These are phyloP conservation scores for Coenobita brevimanus DNA, from an alignment of 1,140 invertebrate genomes.

Conservation along the genomic window DNA sequence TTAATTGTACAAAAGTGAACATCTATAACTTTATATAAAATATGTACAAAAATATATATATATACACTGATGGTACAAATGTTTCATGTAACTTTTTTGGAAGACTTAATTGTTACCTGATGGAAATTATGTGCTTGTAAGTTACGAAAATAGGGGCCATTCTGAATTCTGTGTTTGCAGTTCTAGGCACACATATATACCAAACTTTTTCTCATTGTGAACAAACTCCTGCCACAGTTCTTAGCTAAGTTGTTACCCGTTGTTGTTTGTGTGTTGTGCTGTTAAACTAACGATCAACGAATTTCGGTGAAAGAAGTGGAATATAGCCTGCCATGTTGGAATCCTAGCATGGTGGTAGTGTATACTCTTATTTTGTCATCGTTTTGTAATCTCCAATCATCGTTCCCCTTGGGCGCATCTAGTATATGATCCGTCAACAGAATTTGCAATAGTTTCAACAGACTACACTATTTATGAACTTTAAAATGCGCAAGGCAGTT, in stretches of 20 bases:
- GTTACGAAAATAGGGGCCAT: too few relatives aligned
- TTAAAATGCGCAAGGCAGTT: too few relatives aligned
- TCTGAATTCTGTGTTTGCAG: too few relatives aligned
- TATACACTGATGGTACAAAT: constrained; percentile 50
- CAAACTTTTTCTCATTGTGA: too few relatives aligned
- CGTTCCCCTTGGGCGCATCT: neutral
- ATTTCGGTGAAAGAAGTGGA: constrained; percentile 5
- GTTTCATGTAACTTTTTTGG: constrained; percentile 1
- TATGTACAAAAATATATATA: constrained; percentile 29
- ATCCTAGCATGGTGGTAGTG: too few relatives aligned
- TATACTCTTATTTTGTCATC: too few relatives aligned
- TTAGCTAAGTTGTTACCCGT: constrained; percentile 53
- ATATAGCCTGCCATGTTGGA: too few relatives aligned
- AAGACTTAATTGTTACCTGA: too few relatives aligned
- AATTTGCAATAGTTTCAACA: constrained; percentile 38
- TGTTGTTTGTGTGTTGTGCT: constrained; percentile 42
- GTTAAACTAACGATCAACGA: constrained; percentile 49
- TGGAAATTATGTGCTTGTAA: too few relatives aligned
- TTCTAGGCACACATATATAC: too few relatives aligned
- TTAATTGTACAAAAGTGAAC: constrained; percentile 22
- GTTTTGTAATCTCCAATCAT: too few relatives aligned
- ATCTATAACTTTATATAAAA: constrained; percentile 3
- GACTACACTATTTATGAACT: constrained; percentile 58
- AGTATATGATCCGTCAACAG: neutral
- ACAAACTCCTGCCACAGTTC: constrained; percentile 33